Evolutionary conservation across 2,888 invertebrate species (phyloP), one percentile per base, ranked within the genome.

Genomic region (Xestia c-nigrum): DNA sequence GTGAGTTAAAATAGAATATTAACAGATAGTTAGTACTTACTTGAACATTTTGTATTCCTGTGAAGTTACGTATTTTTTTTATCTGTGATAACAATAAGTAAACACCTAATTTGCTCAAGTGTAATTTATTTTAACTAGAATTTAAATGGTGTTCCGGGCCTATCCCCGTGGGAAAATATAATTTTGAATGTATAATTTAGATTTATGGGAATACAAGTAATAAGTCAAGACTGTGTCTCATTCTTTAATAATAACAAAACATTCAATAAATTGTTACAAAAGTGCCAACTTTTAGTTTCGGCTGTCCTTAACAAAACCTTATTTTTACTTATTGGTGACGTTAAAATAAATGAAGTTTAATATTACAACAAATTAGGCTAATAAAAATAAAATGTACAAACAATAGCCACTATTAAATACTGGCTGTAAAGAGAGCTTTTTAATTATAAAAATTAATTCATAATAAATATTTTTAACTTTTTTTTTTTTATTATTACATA

Each of bases 391-490:
- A 76, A 84, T 84, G 65, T 81, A 84, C 83, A 87, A 81, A 84
- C 77, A 19, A 61, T 76, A 86, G 86, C 85, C 83, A 81, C 74
- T 83, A 88, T 81, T 79, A 73, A 88, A 92, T 92, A 92, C 91
- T 92, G 91, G 90, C 89, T 90, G 89, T 91, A 92, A 92, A 91
- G 89, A 90, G 85, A 88, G 86, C 79, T 77, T 85, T 77, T n/a
- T 64, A 19, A 63, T 16, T 65, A 40, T 57, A 67, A 61, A 67
- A 80, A 72, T n/a, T 74, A 67, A 43, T 67, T 70, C 55, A 43
- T 67, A 72, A 59, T 38, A 64, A 72, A 67, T 63, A 68, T 31
- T 57, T 31, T 57, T 52, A 59, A 66, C 38, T 61, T 57, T 14
- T 19, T 69, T 63, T 68, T 59, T 55, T 76, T n/a, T 64, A 65